A percentile compares a stretch with the other conserved stretches of the same genome.
phyloP scores from a whole-genome alignment of 2,888 invertebrate species.

The Argyresthia albistria region DNA sequence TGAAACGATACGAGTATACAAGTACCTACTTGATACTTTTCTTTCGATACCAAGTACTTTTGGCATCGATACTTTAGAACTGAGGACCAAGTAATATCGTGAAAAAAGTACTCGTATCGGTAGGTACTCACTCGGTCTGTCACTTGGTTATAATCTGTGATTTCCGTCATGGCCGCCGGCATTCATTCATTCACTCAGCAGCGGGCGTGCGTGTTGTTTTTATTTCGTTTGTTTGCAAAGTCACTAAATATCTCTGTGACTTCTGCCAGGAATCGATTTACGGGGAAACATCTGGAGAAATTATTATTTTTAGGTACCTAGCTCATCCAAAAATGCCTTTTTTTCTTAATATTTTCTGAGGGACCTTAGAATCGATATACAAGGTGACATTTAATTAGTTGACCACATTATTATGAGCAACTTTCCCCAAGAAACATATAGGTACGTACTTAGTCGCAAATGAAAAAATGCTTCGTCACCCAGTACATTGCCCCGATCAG shows the following conservation, averaged over 20 bases:
- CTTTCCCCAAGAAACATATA: no score
- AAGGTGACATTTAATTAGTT: no score
- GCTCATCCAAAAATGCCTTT: background rate
- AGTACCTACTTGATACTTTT: constrained; percentile 3
- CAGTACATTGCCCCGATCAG: no score
- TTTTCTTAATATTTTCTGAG: background rate
- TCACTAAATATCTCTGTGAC: no score
- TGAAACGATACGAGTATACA: constrained; percentile 6
- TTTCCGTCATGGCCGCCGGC: no score
- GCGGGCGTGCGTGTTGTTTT: no score
- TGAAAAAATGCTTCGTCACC: no score
- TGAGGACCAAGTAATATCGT: constrained; percentile 4
- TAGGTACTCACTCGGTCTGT: constrained; percentile 2
- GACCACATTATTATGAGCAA: no score
- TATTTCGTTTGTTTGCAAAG: no score
- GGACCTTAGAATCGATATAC: no score
- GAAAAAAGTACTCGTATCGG: constrained; percentile 2
- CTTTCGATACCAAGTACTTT: constrained; percentile 3
- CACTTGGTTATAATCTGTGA: constrained; percentile 7
- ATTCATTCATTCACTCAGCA: no score
- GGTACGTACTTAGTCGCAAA: no score
- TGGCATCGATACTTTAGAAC: constrained; percentile 5
- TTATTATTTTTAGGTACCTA: constrained; percentile 4
- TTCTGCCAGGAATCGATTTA: constrained; percentile 9
- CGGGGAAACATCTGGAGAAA: constrained; percentile 8